Conservation (phyloP, 92 coral and sea anemone genomes). For the Hydrozoanthus gracilis region DNA sequence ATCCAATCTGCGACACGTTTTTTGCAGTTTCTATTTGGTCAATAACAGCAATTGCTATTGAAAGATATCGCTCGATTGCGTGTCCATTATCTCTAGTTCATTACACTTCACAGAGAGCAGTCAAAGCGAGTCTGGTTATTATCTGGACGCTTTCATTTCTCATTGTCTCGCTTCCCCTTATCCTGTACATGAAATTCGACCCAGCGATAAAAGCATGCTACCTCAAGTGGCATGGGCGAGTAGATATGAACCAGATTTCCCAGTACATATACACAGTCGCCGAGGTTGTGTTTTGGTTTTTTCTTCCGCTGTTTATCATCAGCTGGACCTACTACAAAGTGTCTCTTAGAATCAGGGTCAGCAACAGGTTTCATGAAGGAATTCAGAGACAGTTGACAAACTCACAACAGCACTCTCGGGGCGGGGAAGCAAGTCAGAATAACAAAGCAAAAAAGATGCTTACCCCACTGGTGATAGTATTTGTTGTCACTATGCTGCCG, state of each 20-base stretch:
- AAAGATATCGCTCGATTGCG: constrained; percentile 36
- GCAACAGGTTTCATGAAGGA: constrained; percentile 8
- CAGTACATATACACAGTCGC: neutral
- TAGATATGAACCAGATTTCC: constrained; percentile 9
- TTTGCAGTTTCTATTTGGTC: constrained; percentile 37
- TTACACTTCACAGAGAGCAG: neutral
- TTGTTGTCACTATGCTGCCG: constrained; percentile 38
- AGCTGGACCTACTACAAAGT: constrained; percentile 17
- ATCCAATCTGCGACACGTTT: constrained; percentile 10
- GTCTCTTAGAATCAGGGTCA: constrained; percentile 16
- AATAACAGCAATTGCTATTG: constrained; percentile 28
- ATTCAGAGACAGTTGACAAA: constrained; percentile 1
- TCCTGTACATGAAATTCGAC: neutral
- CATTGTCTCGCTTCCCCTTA: constrained; percentile 1
- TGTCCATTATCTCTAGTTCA: constrained; percentile 21
- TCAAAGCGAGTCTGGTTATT: constrained; percentile 18
- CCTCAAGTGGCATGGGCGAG: constrained; percentile 4
- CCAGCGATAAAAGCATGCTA: neutral
- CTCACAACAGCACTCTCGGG: neutral
- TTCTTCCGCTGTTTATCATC: constrained; percentile 10
- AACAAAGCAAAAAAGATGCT: constrained; percentile 5
- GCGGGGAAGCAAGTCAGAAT: neutral
- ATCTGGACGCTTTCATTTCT: constrained; percentile 11
- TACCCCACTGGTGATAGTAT: constrained; percentile 34
- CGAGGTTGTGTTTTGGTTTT: constrained; percentile 3